Conservation (phyloP, 2,113 vertebrate species). For the Rhipidura dahli region DNA sequence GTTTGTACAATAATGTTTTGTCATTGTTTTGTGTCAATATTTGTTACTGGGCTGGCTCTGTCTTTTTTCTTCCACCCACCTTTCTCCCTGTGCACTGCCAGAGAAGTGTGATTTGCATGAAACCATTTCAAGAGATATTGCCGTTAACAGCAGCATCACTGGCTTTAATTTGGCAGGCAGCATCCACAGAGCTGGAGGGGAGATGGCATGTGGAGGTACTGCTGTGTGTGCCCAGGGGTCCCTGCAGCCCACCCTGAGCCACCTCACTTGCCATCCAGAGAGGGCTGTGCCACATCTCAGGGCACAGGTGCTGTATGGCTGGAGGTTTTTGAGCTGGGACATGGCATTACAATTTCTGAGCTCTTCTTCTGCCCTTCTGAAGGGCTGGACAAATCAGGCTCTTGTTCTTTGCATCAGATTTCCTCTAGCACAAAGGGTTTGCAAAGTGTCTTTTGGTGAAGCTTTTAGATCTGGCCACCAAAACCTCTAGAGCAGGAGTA, state of each 20-base stretch:
- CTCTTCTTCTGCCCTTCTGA: neutral
- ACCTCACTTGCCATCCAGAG: fast-evolving
- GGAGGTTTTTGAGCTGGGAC: neutral
- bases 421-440: neutral
- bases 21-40: conserved; percentile 21
- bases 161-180: neutral
- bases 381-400: neutral
- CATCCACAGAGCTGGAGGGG: fast-evolving
- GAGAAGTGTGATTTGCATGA: neutral
- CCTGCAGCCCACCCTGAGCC: neutral
- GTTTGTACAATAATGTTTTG: neutral
- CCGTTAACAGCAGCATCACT: neutral
- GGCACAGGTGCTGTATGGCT: fast-evolving
- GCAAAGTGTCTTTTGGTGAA: neutral
- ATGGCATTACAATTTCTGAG: neutral
- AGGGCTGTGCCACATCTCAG: neutral
- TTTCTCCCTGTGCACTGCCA: neutral
- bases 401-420: neutral
- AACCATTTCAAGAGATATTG: neutral
- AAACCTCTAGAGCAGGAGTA: neutral
- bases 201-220: neutral
- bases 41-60: neutral
- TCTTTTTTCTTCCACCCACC: conserved; percentile 13
- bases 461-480: neutral
- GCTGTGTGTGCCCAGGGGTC: fast-evolving